Conservation (phyloP, 2,797 vertebrate genomes). For the Synaphobranchus kaupii region DNA sequence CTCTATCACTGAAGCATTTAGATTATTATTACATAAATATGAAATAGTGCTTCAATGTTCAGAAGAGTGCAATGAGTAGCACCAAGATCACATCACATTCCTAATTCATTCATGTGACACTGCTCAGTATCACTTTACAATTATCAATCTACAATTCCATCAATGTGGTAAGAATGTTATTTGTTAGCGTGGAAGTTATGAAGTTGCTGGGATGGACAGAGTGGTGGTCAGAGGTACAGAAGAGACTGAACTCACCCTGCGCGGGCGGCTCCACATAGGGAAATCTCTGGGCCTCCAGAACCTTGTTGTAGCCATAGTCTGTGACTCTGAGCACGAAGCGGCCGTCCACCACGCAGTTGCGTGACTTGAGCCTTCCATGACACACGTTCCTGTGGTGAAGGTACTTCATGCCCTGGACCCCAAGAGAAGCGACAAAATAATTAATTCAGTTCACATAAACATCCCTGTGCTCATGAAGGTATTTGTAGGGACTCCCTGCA, state of each 20-base stretch:
- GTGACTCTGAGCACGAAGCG: constrained; percentile 77
- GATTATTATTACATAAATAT: too few relatives aligned
- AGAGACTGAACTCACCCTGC: constrained; percentile 62
- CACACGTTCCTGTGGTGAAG: constrained; percentile 69
- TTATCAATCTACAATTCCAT: background rate
- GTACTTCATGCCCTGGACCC: constrained; percentile 76
- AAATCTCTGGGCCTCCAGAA: constrained; percentile 71
- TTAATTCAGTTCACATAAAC: background rate
- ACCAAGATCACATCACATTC: too few relatives aligned
- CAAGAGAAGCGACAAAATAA: background rate
- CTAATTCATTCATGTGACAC: too few relatives aligned
- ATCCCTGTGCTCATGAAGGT: background rate
- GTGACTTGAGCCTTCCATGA: constrained; percentile 74
- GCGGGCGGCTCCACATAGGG: constrained; percentile 55
- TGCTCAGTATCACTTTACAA: too few relatives aligned
- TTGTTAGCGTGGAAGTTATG: background rate
- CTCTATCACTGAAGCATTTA: background rate
- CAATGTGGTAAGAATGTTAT: background rate
- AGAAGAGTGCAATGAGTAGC: too few relatives aligned
- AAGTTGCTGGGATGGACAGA: background rate
- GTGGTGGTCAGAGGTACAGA: background rate
- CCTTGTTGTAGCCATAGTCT: constrained; percentile 71
- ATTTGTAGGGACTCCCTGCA: background rate
- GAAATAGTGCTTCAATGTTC: too few relatives aligned
- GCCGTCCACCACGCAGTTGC: constrained; percentile 78